These are phyloP conservation scores for Zaprionus lineosus DNA, from an alignment of 2,888 invertebrate species.

Conservation along the genomic window DNA sequence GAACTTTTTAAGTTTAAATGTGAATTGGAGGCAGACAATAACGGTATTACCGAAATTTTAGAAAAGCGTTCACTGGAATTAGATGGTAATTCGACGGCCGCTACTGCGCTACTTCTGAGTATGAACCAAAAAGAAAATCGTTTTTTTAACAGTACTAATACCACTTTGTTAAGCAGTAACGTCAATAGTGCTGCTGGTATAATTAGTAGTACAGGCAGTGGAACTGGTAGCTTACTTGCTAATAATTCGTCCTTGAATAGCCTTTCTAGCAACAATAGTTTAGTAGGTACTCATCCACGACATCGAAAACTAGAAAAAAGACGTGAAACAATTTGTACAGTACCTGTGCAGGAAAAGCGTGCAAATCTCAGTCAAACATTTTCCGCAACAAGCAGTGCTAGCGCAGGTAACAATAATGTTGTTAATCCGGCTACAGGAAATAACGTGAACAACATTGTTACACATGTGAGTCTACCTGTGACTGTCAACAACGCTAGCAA, in stretches of 20 bases:
- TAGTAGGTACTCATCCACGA: constrained; percentile 51
- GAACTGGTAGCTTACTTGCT: constrained; percentile 34
- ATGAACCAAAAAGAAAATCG: constrained; percentile 93
- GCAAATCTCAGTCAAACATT: constrained; percentile 68
- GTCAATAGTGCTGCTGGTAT: constrained; percentile 50
- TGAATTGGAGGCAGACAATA: constrained; percentile 99
- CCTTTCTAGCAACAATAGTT: constrained; percentile 21
- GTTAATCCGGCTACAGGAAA: constrained; percentile 22
- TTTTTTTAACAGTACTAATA: constrained; percentile 83
- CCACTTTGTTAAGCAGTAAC: constrained; percentile 30
- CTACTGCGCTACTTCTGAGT: constrained; percentile 80
- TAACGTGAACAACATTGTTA: constrained; percentile 37
- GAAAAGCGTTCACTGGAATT: constrained; percentile 96
- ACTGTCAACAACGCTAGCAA: constrained; percentile 46
- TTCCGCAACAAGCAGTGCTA: constrained; percentile 27
- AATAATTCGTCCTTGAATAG: constrained; percentile 26
- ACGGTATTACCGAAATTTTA: constrained; percentile 97
- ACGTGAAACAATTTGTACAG: constrained; percentile 86
- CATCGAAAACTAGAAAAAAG: constrained; percentile 88
- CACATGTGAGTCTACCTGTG: constrained; percentile 64
- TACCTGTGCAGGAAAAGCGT: constrained; percentile 82
- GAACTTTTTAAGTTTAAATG: constrained; percentile 99
- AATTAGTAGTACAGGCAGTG: constrained; percentile 62
- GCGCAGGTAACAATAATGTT: constrained; percentile 1
- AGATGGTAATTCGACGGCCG: constrained; percentile 85